phyloP scores from a whole-genome alignment of 2,113 vertebrate genomes.

The Cololabis saira region DNA sequence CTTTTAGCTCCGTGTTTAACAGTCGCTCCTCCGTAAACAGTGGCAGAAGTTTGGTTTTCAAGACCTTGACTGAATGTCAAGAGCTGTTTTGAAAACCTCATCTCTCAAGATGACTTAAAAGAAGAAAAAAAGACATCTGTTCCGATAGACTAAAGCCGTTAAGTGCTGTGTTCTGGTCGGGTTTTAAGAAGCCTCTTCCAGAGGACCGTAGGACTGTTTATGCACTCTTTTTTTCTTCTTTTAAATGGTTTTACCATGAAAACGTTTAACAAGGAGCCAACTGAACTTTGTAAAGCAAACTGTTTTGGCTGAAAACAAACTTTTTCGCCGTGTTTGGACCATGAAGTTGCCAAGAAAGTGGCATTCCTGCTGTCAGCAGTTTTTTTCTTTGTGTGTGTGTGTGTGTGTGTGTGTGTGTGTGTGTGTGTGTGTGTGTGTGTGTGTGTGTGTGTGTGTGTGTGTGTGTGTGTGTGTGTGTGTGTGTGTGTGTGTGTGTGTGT shows the following conservation, averaged over 20 bases:
- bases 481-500: conserved; percentile 7
- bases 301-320: neutral
- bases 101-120: neutral
- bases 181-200: neutral
- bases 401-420: conserved; percentile 6
- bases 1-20: conserved; percentile 43
- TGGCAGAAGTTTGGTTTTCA: conserved; percentile 16
- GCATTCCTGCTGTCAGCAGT: neutral
- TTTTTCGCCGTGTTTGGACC: neutral
- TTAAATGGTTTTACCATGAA: neutral
- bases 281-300: neutral
- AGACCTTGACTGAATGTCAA: conserved; percentile 35
- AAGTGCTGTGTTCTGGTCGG: conserved; percentile 1
- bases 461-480: conserved; percentile 9
- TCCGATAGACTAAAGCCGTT: neutral
- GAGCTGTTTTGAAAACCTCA: conserved; percentile 19
- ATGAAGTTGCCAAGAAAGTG: neutral
- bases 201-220: neutral
- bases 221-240: neutral
- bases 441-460: conserved; percentile 4
- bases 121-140: neutral
- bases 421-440: conserved; percentile 9
- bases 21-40: conserved; percentile 18
- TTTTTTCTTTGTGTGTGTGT: neutral
- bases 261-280: conserved; percentile 2